phyloP scores from a whole-genome alignment of 1,140 invertebrate species.

The Lasioglossum baleicum region DNA sequence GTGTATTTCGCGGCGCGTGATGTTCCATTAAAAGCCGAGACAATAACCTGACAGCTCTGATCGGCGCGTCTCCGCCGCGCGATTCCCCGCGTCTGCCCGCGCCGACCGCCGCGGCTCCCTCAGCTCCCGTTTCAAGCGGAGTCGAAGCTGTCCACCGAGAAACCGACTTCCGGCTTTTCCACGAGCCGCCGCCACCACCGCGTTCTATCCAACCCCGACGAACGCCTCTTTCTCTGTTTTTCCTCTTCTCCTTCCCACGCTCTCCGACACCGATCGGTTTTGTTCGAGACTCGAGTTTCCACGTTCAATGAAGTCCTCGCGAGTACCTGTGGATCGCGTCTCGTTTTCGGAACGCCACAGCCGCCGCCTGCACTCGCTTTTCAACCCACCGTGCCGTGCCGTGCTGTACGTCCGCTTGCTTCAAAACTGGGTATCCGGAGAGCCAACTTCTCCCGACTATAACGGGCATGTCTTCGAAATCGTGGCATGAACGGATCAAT shows the following conservation, averaged over 20 bases:
- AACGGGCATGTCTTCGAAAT: no score
- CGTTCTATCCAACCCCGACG: conserved; percentile 33
- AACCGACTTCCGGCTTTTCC: conserved; percentile 60
- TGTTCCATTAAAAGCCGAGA: conserved; percentile 79
- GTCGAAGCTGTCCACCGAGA: conserved; percentile 59
- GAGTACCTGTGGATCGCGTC: not conserved
- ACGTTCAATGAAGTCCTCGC: conserved; percentile 22
- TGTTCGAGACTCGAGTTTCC: not conserved
- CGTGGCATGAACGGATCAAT: no score
- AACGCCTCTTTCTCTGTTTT: conserved; percentile 2
- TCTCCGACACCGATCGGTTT: conserved; percentile 7
- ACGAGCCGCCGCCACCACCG: not conserved
- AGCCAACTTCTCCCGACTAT: no score
- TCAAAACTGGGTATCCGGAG: no score
- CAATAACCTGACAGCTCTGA: conserved; percentile 78
- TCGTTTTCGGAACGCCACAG: not conserved
- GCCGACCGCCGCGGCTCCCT: not conserved
- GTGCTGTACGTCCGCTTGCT: no score
- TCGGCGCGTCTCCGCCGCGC: conserved; percentile 62
- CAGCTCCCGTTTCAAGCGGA: conserved; percentile 46
- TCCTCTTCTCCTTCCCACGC: not conserved
- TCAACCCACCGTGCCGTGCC: no score
- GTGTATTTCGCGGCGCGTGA: conserved; percentile 69
- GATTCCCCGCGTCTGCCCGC: conserved; percentile 16
- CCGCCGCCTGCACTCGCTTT: no score